Conservation (phyloP, 1,140 invertebrate genomes). For the Scaptodrosophila lebanonensis region DNA sequence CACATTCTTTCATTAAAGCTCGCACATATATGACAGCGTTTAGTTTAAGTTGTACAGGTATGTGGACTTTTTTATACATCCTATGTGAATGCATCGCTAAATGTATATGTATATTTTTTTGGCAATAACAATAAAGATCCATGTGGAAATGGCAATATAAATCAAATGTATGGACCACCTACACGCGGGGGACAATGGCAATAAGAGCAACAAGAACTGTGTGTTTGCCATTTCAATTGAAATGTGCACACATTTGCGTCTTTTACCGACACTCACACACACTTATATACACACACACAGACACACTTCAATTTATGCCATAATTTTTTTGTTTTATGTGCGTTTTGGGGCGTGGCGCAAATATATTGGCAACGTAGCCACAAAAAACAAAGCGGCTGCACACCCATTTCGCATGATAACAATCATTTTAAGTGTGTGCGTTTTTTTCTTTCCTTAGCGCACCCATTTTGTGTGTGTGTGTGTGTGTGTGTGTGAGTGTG, state of each 20-base stretch:
- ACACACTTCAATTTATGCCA: conserved; percentile 54
- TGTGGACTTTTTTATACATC: too few species aligned
- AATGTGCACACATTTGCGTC: conserved; percentile 61
- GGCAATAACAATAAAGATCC: conserved; percentile 55
- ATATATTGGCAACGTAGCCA: conserved; percentile 15
- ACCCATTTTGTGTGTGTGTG: conserved; percentile 10
- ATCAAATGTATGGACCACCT: conserved; percentile 53
- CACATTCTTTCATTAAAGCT: too few species aligned
- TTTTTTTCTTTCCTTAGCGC: conserved; percentile 36
- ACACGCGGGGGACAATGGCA: conserved; percentile 13
- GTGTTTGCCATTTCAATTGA: conserved; percentile 67
- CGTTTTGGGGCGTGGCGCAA: conserved; percentile 51
- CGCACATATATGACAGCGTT: too few species aligned
- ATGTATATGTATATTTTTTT: conserved; percentile 16
- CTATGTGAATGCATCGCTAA: too few species aligned
- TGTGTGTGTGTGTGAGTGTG: conserved; percentile 4
- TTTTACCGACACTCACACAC: neutral
- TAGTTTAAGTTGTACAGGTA: too few species aligned
- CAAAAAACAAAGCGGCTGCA: too few species aligned
- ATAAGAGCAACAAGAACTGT: conserved; percentile 16
- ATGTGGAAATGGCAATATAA: conserved; percentile 58
- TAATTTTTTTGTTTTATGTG: conserved; percentile 65
- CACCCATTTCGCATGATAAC: conserved; percentile 41
- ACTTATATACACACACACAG: neutral
- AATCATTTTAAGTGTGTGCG: conserved; percentile 68